These are phyloP conservation scores for Elanus axillaris DNA, from an alignment of 2,113 vertebrate species.

Conservation along the genomic window DNA sequence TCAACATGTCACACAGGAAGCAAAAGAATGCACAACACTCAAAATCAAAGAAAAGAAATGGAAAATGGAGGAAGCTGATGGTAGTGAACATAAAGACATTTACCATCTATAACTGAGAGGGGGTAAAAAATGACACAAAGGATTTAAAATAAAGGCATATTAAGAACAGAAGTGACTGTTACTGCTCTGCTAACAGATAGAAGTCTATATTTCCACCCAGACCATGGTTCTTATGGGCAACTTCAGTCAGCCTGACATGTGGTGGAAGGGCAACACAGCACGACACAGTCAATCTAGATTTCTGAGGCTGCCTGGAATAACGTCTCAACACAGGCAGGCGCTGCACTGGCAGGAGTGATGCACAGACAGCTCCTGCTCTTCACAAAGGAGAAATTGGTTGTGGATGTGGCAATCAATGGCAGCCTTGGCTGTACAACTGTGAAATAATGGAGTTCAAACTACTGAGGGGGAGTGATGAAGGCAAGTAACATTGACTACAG, in stretches of 20 bases:
- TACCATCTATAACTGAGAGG: background rate
- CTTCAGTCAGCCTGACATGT: background rate
- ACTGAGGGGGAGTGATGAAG: background rate
- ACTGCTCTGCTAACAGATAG: background rate
- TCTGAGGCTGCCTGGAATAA: background rate
- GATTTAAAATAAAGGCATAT: background rate
- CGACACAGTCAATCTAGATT: background rate
- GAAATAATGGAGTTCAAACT: background rate
- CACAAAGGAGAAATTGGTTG: background rate
- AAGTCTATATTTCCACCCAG: background rate
- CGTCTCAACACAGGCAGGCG: accelerated
- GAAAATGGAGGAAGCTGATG: background rate
- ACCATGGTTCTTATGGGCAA: background rate
- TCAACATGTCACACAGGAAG: background rate
- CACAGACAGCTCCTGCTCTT: background rate
- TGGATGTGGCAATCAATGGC: background rate
- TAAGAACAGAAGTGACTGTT: background rate
- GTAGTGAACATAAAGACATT: background rate
- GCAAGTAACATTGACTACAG: background rate
- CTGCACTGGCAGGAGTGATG: background rate
- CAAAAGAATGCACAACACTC: background rate
- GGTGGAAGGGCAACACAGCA: background rate
- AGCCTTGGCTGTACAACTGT: background rate
- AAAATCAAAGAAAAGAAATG: background rate
- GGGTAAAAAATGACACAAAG: background rate